Conservation (phyloP, 2,113 vertebrate genomes). For the Pagrus major region DNA sequence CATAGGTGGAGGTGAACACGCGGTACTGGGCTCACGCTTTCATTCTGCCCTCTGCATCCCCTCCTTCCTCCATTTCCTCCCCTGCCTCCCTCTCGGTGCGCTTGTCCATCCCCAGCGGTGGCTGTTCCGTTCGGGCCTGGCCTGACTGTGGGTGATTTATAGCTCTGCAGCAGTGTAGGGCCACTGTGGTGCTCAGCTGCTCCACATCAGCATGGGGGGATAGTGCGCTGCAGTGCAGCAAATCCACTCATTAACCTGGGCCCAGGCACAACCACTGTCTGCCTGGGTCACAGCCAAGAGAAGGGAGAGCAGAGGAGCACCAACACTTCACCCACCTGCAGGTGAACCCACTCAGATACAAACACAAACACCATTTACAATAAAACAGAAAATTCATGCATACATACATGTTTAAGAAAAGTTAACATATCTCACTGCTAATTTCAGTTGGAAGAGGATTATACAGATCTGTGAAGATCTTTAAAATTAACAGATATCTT, state of each 20-base stretch:
- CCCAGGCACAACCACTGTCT: slow-evolving; percentile 68
- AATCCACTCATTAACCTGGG: slow-evolving; percentile 85
- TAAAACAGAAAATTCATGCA: slow-evolving; percentile 3
- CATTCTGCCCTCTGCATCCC: slow-evolving; percentile 5
- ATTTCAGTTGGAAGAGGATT: slow-evolving; percentile 39
- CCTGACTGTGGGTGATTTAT: slow-evolving; percentile 84
- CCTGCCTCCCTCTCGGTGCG: slow-evolving; percentile 34
- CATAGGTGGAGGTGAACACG: slow-evolving; percentile 62
- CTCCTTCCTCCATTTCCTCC: slow-evolving; percentile 13
- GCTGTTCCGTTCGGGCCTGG: slow-evolving; percentile 58
- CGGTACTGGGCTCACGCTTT: slow-evolving; percentile 21
- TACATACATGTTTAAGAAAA: slow-evolving; percentile 18
- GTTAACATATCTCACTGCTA: slow-evolving; percentile 22
- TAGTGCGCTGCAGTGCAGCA: slow-evolving; percentile 84
- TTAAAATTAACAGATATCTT: slow-evolving; percentile 57
- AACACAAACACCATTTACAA: background rate
- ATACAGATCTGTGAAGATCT: slow-evolving; percentile 50
- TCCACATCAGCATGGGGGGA: slow-evolving; percentile 83
- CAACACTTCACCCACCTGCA: slow-evolving; percentile 56
- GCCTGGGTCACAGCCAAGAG: slow-evolving; percentile 68
- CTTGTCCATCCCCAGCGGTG: slow-evolving; percentile 74
- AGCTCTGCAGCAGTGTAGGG: slow-evolving; percentile 82
- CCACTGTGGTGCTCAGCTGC: slow-evolving; percentile 82
- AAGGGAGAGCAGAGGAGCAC: slow-evolving; percentile 43
- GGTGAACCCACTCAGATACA: slow-evolving; percentile 43